Evolutionary conservation across 2,797 vertebrate species (phyloP), one percentile per base, ranked within the genome.

Genomic region (Paedocypris micromegethes): DNA sequence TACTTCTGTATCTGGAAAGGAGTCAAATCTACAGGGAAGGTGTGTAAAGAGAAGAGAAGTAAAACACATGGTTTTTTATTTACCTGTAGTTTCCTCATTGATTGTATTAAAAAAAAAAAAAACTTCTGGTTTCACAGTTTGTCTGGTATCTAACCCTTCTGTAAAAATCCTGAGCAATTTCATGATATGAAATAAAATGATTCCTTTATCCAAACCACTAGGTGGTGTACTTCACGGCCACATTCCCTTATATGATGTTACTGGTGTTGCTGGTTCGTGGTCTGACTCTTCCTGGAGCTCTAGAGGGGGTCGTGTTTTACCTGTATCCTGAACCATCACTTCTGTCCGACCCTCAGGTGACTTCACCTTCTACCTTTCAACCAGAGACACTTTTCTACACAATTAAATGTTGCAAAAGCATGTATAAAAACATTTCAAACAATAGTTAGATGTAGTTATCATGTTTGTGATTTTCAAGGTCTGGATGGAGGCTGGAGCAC

Each of bases 1-100:
- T 89, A 89, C 80, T 91, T 90, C 57, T 88, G 84, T 51, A 58
- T 88, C 64, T 89, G 88, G 88, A 91, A 89, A 84, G 88, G 88
- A 3, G 85, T 90, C 54, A 85, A 69, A 66, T 88, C 89, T 40
- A 87, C 88, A 51, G 88, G 88, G 70, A 90, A 89, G 85, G 88
- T 72, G 5, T 85, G 74, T 58, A 58, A 37, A n/a, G 45, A 44
- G 42, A 9, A 23, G 23, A 23, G 23, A 23, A 23, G 23, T 23
- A 23, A 23, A 23, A 23, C 23, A 23, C 23, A 23, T 23, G 23
- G 23, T 23, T 23, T 23, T 23, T 23, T 23, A 23, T 23, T 23
- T 1, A 23, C 23, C 23, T 23, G 23, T 23, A 23, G 23, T 23
- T 23, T 23, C 23, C 23, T 23, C 23, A 23, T 23, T 23, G 23